phyloP scores from a whole-genome alignment of 2,888 invertebrate species.

The Eugnorisma glareosa region DNA sequence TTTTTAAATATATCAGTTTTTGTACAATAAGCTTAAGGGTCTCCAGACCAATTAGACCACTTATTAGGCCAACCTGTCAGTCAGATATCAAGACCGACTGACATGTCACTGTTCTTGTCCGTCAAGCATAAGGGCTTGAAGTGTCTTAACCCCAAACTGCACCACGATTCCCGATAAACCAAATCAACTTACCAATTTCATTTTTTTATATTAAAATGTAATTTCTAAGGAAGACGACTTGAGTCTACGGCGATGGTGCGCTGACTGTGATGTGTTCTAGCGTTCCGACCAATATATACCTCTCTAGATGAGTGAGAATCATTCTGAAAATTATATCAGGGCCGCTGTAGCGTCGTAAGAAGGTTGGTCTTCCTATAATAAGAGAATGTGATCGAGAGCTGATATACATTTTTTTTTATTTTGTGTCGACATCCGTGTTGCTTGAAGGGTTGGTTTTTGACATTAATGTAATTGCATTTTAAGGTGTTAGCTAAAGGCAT shows the following conservation, averaged over 20 bases:
- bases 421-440: constrained; percentile 64
- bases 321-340: constrained; percentile 86
- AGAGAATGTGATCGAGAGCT: constrained; percentile 73
- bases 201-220: constrained; percentile 72
- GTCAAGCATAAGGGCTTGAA: background rate
- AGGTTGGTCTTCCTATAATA: constrained; percentile 78
- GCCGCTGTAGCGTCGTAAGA: constrained; percentile 74
- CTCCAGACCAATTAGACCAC: constrained; percentile 5
- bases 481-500: background rate
- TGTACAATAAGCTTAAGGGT: background rate
- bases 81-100: constrained; percentile 9
- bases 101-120: background rate
- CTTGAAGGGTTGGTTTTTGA: constrained; percentile 47
- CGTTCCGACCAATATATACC: constrained; percentile 81
- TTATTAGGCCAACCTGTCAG: background rate
- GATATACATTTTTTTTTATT: constrained; percentile 50
- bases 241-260: constrained; percentile 74
- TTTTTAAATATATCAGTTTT: background rate
- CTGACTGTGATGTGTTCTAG: constrained; percentile 82
- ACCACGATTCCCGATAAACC: constrained; percentile 34
- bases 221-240: constrained; percentile 73
- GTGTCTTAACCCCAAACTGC: constrained; percentile 21
- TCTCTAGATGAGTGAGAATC: constrained; percentile 76
- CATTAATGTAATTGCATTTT: background rate
- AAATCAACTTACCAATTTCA: constrained; percentile 88